phyloP scores from a whole-genome alignment of 2,113 vertebrate genomes.

The Periophthalmodon schlosseri region DNA sequence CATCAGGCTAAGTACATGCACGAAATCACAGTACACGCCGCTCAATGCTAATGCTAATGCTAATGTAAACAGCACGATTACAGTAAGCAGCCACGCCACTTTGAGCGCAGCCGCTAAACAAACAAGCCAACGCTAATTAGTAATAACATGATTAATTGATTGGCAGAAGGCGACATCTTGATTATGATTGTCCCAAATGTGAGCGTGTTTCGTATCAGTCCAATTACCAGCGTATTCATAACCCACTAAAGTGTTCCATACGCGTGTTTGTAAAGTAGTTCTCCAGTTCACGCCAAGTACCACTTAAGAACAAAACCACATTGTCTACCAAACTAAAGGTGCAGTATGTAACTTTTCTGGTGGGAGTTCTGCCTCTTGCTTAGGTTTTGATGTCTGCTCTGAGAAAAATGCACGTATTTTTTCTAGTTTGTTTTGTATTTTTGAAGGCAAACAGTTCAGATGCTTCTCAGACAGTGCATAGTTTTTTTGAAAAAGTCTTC shows the following conservation, averaged over 20 bases:
- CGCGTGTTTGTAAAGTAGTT: not conserved
- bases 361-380: too few species aligned
- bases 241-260: not conserved
- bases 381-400: not conserved
- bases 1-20: not conserved
- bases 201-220: not conserved
- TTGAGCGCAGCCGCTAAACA: not conserved
- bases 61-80: conserved; percentile 4
- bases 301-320: not conserved
- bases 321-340: too few species aligned
- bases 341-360: too few species aligned
- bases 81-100: conserved; percentile 1
- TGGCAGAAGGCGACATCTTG: not conserved
- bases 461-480: conserved; percentile 71
- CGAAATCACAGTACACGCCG: not conserved
- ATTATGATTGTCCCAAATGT: conserved; percentile 2
- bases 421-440: conserved; percentile 78
- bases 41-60: conserved; percentile 4
- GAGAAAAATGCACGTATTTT: conserved; percentile 89
- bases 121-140: conserved; percentile 1
- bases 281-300: not conserved
- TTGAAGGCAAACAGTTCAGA: conserved; percentile 81
- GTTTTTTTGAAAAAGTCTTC: conserved; percentile 87
- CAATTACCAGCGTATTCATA: not conserved
- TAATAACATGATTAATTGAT: not conserved